Base-by-base conservation (phyloP, 2,888 invertebrate species). In the Mesoligia furuncula region DNA sequence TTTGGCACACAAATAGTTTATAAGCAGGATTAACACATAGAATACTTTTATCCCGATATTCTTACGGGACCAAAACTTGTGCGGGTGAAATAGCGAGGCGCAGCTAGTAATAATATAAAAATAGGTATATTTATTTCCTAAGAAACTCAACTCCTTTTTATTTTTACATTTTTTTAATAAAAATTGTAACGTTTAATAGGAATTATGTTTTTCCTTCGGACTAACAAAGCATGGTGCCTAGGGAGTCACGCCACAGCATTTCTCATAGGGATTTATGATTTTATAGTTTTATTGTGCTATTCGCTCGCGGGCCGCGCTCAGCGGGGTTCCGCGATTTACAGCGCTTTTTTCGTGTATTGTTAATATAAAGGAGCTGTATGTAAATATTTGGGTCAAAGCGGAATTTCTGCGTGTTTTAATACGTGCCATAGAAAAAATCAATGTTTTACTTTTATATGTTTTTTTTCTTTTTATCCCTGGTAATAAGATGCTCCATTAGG, bases 191-290 rank as follows among this genome's bases (percentile, higher is more conserved):
- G 20, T 69, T 72, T 36, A 66, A 66, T 57, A 73, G 57, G 61
- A 75, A 85, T 68, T 57, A 75, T 80, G 73, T 62, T 71, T 79
- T 59, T 57, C 20, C 69, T n/a, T 36, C 24, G 64, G 73, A 65
- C 51, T 73, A 81, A 59, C 66, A 67, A 78, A 80, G 79, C 85
- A 78, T 62, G 70, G 67, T 89, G 86, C 84, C 79, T 66, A 78
- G 73, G 81, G 74, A 90, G 92, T 93, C 93, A 94, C 93, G 93
- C 92, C 76, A 93, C 78, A 88, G 74, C 82, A 83, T 87, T 85
- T 90, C 90, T 92, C 91, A 91, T 88, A 85, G 86, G 87, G 90
- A 93, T 95, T 95, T 94, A 95, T 93, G 91, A 90, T 91, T 94
- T 94, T 92, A 95, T 92, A 90, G 92, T 91, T 93, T 91, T 91